Conservation (phyloP, 2,888 invertebrate genomes). For the Tineola bisselliella region DNA sequence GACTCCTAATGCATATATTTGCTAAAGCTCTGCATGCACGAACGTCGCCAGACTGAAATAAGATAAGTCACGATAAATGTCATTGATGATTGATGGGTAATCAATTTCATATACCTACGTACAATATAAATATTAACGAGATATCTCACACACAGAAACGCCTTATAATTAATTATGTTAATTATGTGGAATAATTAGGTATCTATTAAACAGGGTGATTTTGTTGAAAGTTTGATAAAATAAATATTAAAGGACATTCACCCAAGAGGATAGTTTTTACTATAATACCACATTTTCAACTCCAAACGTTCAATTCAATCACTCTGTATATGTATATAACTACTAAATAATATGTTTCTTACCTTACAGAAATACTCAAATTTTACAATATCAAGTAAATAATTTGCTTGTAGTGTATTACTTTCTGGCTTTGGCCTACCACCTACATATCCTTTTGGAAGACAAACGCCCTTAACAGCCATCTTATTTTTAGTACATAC, state of each 20-base stretch:
- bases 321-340: too few relatives aligned
- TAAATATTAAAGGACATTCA: too few relatives aligned
- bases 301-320: too few relatives aligned
- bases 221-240: too few relatives aligned
- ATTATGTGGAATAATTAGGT: too few relatives aligned
- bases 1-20: conserved; percentile 40
- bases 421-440: conserved; percentile 43
- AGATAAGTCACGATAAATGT: too few relatives aligned
- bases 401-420: conserved; percentile 33
- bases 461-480: conserved; percentile 36
- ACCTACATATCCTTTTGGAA: conserved; percentile 38
- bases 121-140: background rate
- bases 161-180: too few relatives aligned
- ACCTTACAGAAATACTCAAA: conserved; percentile 51
- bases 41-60: conserved; percentile 31
- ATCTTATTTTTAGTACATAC: conserved; percentile 34
- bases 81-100: background rate
- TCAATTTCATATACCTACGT: background rate
- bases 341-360: too few relatives aligned
- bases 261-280: too few relatives aligned
- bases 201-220: too few relatives aligned
- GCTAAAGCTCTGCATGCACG: conserved; percentile 39
- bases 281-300: too few relatives aligned
- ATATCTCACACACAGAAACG: too few relatives aligned
- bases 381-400: conserved; percentile 41